These are phyloP conservation scores for Cheumatopsyche charites DNA, from an alignment of 1,140 invertebrate species.

Conservation along the genomic window DNA sequence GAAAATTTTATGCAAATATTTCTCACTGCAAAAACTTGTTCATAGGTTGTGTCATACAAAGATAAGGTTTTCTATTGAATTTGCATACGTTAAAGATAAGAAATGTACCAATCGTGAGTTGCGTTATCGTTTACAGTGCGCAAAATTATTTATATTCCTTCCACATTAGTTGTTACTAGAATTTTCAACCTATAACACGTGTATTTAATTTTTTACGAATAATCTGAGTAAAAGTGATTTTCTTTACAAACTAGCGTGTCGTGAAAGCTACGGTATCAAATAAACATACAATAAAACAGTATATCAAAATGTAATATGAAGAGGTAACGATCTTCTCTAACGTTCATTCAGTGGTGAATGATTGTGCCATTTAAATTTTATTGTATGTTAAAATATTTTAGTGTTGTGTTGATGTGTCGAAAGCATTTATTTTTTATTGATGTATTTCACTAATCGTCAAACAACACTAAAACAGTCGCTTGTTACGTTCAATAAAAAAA, in stretches of 20 bases:
- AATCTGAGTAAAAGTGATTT: not conserved
- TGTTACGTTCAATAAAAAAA: conserved; percentile 28
- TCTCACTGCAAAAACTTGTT: not conserved
- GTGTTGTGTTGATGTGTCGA: conserved; percentile 42
- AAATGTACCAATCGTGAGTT: conserved; percentile 24
- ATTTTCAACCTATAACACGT: conserved; percentile 10
- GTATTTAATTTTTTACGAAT: not conserved
- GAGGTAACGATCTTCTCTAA: not conserved
- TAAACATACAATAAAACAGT: not conserved
- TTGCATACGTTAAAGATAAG: conserved; percentile 29
- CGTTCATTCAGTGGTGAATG: conserved; percentile 32
- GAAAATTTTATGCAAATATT: not conserved
- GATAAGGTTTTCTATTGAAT: conserved; percentile 31
- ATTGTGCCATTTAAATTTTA: conserved; percentile 43
- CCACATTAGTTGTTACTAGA: conserved; percentile 1
- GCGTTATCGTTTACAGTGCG: conserved; percentile 29
- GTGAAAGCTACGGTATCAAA: not conserved
- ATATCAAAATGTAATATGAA: not conserved
- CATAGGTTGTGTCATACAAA: conserved; percentile 24
- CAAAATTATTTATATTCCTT: conserved; percentile 7
- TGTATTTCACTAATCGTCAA: conserved; percentile 39
- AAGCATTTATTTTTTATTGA: conserved; percentile 38
- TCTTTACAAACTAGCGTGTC: not conserved
- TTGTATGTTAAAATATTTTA: conserved; percentile 47
- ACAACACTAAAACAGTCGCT: conserved; percentile 41